These are phyloP conservation scores for Sternotherus odoratus DNA, from an alignment of 2,797 vertebrate species.

Conservation along the genomic window DNA sequence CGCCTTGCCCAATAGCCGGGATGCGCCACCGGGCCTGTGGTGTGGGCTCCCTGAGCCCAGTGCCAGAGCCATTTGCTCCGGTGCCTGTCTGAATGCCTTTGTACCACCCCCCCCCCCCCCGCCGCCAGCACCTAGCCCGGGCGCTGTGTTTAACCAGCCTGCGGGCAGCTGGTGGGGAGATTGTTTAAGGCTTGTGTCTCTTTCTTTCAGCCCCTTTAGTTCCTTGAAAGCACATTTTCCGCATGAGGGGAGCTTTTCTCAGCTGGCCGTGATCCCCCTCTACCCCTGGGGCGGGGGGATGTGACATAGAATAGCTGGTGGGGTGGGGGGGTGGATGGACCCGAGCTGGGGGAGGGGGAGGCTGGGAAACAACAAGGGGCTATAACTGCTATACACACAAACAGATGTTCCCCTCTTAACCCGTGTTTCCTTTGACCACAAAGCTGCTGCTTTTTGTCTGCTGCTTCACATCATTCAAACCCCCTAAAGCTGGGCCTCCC, in stretches of 20 bases:
- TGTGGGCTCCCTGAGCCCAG: not conserved
- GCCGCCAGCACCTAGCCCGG: slow-evolving; percentile 31
- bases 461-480: not conserved
- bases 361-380: not conserved
- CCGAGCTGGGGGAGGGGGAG: not conserved
- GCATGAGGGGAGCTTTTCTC: slow-evolving; percentile 72
- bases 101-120: not conserved
- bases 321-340: slow-evolving; percentile 2
- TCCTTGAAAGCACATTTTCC: slow-evolving; percentile 75
- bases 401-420: slow-evolving; percentile 72
- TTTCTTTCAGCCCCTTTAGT: slow-evolving; percentile 67
- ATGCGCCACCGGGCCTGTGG: fast-evolving
- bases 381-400: slow-evolving; percentile 26
- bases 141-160: slow-evolving; percentile 72
- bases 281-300: slow-evolving; percentile 34
- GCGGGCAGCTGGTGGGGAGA: slow-evolving; percentile 77
- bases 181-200: slow-evolving; percentile 43
- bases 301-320: slow-evolving; percentile 49
- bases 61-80: not conserved
- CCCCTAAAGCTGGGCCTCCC: not conserved
- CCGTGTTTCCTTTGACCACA: not conserved
- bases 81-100: not conserved
- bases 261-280: slow-evolving; percentile 17
- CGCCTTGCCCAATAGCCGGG: fast-evolving
- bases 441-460: slow-evolving; percentile 25